Base-by-base conservation (phyloP, 2,113 vertebrate genomes). In the Aldabrachelys gigantea region DNA sequence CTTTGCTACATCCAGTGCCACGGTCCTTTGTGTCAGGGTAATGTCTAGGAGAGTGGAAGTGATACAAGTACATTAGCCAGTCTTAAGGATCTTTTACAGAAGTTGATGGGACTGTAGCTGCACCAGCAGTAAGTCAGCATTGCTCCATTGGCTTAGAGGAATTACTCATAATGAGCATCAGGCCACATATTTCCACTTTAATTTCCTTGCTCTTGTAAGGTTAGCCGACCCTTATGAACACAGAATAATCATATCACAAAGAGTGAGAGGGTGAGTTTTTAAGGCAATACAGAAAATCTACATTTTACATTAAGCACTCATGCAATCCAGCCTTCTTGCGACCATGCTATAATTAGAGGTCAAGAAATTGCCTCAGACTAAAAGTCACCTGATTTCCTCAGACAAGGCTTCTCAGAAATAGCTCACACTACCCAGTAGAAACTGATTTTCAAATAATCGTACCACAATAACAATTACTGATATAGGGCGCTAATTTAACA, bases 131-230 rank as follows among this genome's bases (percentile, higher is more conserved):
- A 78, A 44, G 44, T 24, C 22, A 78, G 25, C 75, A 47, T 35
- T 17, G 16, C 38, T 57, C 22, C 35, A 41, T 31, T 50, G 35
- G 2, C 4, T 44, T 41, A 44, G 72, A 38, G 65, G 35, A 27
- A 25, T 76, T 0, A 0, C 3, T 21, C 31, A 0, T 0, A 78
- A 7, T 24, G 50, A 53, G 50, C 79, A 81, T 2, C 38, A 38
- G n/a, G 80, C 49, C 35, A 38, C 4, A 1, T 0, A 2, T 1
- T 78, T 54, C 12, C 54, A 69, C 14, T 9, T 0, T 7, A 12
- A 12, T 86, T 6, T 47, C 25, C 79, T 3, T 25, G 14, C 81
- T 87, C 57, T 59, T 50, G 24, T 38, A 25, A 11, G 56, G 44
- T 13, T 10, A 35, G 0, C 27, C 82, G 44, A 47, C 5, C 54